Evolutionary conservation across 2,888 invertebrate species (phyloP).

Genomic region (Clostera curtula): DNA sequence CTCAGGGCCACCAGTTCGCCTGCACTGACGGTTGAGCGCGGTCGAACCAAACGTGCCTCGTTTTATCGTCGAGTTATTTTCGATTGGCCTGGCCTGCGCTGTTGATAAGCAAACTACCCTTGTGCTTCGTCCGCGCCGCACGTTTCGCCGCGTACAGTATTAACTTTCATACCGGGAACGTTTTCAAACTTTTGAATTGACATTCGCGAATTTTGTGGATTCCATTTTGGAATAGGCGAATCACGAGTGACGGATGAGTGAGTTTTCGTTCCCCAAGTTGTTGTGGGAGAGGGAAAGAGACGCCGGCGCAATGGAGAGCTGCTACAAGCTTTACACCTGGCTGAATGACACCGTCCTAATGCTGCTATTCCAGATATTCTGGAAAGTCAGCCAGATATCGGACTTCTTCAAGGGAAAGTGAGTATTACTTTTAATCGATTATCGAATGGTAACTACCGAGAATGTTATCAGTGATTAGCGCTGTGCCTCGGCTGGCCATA

Average conservation of each 20-base stretch:
- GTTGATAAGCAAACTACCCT: slow-evolving; percentile 39
- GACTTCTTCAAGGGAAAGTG: slow-evolving; percentile 64
- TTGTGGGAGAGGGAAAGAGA: slow-evolving; percentile 49
- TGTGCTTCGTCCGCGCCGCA: slow-evolving; percentile 30
- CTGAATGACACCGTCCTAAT: slow-evolving; percentile 63
- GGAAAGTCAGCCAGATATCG: slow-evolving; percentile 68
- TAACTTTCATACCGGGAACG: not conserved
- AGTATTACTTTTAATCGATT: slow-evolving; percentile 27
- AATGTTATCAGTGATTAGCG: not conserved
- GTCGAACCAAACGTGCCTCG: slow-evolving; percentile 37
- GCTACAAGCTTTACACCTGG: slow-evolving; percentile 65
- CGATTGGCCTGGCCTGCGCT: slow-evolving; percentile 36
- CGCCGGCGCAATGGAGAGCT: slow-evolving; percentile 60
- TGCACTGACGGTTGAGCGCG: slow-evolving; percentile 53
- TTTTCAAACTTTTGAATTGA: slow-evolving; percentile 8
- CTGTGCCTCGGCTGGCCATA: not conserved
- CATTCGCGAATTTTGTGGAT: slow-evolving; percentile 6
- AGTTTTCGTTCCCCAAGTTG: slow-evolving; percentile 52
- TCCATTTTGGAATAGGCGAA: slow-evolving; percentile 31
- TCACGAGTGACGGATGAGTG: slow-evolving; percentile 61
- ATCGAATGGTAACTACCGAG: too few species aligned
- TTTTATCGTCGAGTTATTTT: slow-evolving; percentile 43
- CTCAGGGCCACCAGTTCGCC: slow-evolving; percentile 58
- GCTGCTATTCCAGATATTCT: slow-evolving; percentile 65
- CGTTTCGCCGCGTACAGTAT: slow-evolving; percentile 16